Evolutionary conservation across 2,888 invertebrate genomes (phyloP).

Genomic region (Noctua janthina): DNA sequence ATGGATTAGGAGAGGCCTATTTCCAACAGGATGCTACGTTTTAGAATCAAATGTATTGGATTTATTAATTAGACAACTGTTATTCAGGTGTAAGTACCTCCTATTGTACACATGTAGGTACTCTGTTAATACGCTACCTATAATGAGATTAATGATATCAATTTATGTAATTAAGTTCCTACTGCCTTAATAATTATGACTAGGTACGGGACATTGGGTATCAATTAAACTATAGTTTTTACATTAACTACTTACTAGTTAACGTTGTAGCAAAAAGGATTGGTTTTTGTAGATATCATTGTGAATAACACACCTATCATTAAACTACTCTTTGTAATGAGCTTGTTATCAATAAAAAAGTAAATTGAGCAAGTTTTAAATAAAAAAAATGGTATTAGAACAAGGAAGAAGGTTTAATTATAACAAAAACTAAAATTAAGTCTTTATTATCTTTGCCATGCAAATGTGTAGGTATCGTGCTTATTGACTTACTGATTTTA

Average conservation of each 20-base stretch:
- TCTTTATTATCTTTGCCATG: neutral
- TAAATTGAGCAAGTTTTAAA: neutral
- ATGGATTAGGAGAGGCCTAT: neutral
- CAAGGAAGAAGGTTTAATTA: conserved; percentile 2
- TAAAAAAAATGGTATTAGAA: neutral
- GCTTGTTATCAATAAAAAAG: neutral
- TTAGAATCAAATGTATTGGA: neutral
- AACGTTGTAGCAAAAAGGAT: neutral
- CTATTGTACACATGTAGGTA: neutral
- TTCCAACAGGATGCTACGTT: neutral
- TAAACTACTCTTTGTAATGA: conserved; percentile 2
- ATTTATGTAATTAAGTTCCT: neutral
- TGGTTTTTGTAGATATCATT: neutral
- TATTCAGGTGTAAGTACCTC: neutral
- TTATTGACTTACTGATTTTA: neutral
- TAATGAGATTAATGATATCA: neutral
- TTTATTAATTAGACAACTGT: neutral
- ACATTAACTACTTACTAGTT: conserved; percentile 2
- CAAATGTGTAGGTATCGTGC: too few species aligned
- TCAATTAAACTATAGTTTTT: neutral
- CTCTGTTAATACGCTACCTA: neutral
- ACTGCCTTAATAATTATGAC: neutral
- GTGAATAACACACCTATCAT: conserved; percentile 29
- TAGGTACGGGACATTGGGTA: neutral
- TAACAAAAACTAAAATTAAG: neutral